Percentiles rank a stretch among this genome's conserved stretches.
phyloP scores from a whole-genome alignment of 2,888 invertebrate species.

The Leucania comma region DNA sequence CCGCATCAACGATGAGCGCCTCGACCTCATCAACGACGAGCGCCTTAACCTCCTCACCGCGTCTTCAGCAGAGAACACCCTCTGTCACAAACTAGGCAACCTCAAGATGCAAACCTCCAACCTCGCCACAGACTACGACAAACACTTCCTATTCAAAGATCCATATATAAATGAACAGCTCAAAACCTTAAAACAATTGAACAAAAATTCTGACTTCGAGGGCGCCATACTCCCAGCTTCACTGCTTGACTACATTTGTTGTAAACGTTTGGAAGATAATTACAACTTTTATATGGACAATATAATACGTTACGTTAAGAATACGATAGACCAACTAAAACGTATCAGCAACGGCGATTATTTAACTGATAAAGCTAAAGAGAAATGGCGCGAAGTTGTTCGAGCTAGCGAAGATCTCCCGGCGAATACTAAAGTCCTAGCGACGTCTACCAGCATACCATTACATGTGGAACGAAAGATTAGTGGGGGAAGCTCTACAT shows the following conservation, averaged over 20 bases:
- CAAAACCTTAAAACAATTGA: constrained; percentile 69
- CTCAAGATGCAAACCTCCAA: constrained; percentile 75
- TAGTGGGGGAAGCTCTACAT: constrained; percentile 67
- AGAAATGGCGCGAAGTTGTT: constrained; percentile 82
- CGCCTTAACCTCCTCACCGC: constrained; percentile 77
- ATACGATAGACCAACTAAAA: constrained; percentile 86
- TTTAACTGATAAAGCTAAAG: constrained; percentile 83
- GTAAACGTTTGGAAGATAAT: constrained; percentile 83
- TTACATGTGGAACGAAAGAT: constrained; percentile 76
- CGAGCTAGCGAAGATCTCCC: constrained; percentile 48
- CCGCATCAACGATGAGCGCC: constrained; percentile 78
- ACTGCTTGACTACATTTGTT: constrained; percentile 83
- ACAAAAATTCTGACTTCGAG: constrained; percentile 67
- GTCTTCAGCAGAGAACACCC: constrained; percentile 74
- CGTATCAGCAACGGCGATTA: constrained; percentile 88
- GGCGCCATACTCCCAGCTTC: constrained; percentile 77
- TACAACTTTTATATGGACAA: constrained; percentile 87
- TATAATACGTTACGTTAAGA: constrained; percentile 82
- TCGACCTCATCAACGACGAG: constrained; percentile 78
- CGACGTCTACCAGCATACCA: constrained; percentile 80
- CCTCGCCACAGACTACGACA: constrained; percentile 71
- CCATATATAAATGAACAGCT: constrained; percentile 78
- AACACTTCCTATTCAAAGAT: constrained; percentile 77
- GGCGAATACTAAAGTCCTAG: constrained; percentile 73
- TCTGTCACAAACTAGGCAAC: constrained; percentile 81